Base-by-base conservation (phyloP, 2,888 invertebrate genomes). In the Sarcophaga caerulescens region DNA sequence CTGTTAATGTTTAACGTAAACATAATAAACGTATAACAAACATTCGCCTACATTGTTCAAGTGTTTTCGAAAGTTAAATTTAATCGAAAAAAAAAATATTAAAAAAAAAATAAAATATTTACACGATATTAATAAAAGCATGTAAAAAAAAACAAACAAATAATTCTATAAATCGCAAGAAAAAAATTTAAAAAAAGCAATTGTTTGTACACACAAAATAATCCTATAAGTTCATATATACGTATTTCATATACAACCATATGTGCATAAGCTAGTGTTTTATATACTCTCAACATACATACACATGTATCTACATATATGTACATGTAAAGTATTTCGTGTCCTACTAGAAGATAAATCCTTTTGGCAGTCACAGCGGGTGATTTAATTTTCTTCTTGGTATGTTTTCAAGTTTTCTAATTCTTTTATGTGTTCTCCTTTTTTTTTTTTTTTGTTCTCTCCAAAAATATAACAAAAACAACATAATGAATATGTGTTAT, bases 331-430 rank as follows among this genome's bases (percentile, higher is more conserved):
- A 73, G 83, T 78, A 74, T 71, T 81, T 71, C 3, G 62, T 81
- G 66, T 47, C 73, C 52, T 70, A 63, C 17, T 78, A 12, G 23
- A 14, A 73, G 21, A 68, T 83, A 78, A 77, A 71, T 66, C 45
- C 65, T 60, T 52, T 73, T 77, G 70, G 57, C 77, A 66, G 65
- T 71, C 77, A 66, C 66, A 77, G 77, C 71, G 77, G 77, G 76
- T 60, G 45, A 71, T 73, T 73, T 73, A 62, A 73, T 66, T 73
- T 78, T 83, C 66, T 68, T 78, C 62, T 62, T 83, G 82, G 82
- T 83, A 83, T 83, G 82, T 83, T 81, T 81, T 62, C 69, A 60
- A 75, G 17, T 44, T 75, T 75, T 57, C 63, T 52, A 83, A 21
- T 17, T 63, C 21, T 57, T 45, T 76, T 70, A 25, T 65, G 59